Conservation (phyloP, 2,888 invertebrate species). For the Biston betularia region DNA sequence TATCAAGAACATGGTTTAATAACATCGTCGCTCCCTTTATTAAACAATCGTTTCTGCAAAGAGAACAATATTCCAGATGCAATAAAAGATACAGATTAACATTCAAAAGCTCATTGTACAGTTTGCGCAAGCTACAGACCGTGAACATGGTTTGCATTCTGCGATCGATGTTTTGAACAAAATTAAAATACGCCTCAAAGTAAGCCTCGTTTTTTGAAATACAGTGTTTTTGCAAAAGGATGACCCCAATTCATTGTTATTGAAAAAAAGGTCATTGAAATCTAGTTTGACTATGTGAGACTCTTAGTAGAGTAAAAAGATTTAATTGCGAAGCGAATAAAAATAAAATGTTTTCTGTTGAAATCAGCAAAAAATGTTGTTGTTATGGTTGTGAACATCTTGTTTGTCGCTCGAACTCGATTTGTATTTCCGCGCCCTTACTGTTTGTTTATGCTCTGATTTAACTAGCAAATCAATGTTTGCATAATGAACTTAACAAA, state of each 20-base stretch:
- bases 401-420: not conserved
- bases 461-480: slow-evolving; percentile 47
- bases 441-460: slow-evolving; percentile 15
- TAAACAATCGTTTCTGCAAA: slow-evolving; percentile 30
- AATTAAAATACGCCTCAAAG: not conserved
- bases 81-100: slow-evolving; percentile 49
- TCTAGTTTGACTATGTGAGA: too few relatives aligned
- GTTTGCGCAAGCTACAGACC: slow-evolving; percentile 42
- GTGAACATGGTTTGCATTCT: slow-evolving; percentile 36
- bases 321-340: too few relatives aligned
- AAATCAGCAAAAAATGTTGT: too few relatives aligned
- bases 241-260: too few relatives aligned
- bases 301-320: too few relatives aligned
- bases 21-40: slow-evolving; percentile 19
- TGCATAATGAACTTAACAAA: slow-evolving; percentile 54
- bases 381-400: not conserved
- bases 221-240: too few relatives aligned
- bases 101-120: slow-evolving; percentile 50
- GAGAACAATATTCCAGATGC: slow-evolving; percentile 44
- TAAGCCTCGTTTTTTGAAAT: not conserved
- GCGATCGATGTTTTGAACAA: slow-evolving; percentile 30
- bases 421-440: slow-evolving; percentile 6
- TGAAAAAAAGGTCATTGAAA: too few relatives aligned
- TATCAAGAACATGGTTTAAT: slow-evolving; percentile 24
- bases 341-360: too few relatives aligned